These are phyloP conservation scores for Thysanoteuthis rhombus DNA, from an alignment of 2,888 invertebrate species.

Conservation along the genomic window DNA sequence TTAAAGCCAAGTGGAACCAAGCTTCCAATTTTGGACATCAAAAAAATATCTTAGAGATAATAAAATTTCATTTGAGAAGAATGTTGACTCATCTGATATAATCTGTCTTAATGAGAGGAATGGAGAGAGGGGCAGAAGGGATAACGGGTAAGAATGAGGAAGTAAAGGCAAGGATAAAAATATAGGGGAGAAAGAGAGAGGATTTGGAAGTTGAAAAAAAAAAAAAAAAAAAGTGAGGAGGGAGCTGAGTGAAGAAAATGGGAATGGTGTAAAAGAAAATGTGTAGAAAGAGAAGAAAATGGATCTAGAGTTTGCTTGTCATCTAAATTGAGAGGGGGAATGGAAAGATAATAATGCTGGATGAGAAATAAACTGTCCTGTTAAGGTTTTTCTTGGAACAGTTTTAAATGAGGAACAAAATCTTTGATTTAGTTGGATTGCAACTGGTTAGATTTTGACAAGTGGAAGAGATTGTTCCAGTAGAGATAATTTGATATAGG, in stretches of 20 bases:
- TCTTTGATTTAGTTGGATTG: background rate
- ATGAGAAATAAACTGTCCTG: background rate
- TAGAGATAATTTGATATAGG: too few relatives aligned
- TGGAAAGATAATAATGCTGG: background rate
- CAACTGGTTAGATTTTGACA: background rate
- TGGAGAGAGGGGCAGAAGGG: background rate
- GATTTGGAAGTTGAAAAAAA: background rate
- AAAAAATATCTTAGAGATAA: constrained; percentile 1
- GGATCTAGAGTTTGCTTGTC: too few relatives aligned
- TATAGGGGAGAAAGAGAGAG: background rate
- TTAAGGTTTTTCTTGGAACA: background rate
- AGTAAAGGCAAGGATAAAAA: background rate
- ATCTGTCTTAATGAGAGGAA: background rate
- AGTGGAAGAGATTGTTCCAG: background rate
- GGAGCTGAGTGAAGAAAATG: background rate
- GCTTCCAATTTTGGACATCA: background rate
- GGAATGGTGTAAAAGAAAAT: background rate
- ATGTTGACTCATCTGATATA: constrained; percentile 12
- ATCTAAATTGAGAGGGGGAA: background rate
- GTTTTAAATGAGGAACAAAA: background rate
- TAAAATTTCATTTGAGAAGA: background rate
- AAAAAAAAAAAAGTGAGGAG: background rate
- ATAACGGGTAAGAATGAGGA: background rate
- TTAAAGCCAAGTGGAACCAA: background rate
- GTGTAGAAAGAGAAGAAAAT: background rate